These are phyloP conservation scores for Dysmachus trigonus DNA, from an alignment of 2,888 invertebrate species.

Conservation along the genomic window DNA sequence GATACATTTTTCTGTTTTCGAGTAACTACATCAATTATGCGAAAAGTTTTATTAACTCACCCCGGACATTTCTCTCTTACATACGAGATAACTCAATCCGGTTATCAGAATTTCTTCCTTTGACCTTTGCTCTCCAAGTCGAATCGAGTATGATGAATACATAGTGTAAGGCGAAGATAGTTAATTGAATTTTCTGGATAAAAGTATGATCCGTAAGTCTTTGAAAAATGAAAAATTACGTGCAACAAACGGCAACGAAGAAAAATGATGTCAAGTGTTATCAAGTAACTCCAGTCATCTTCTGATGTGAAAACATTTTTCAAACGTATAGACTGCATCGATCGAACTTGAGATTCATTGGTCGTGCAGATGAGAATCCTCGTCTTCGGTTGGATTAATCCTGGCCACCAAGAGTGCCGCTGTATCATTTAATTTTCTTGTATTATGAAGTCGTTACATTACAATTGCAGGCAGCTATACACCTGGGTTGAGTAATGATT, in stretches of 20 bases:
- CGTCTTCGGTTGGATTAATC: background rate
- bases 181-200: background rate
- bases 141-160: background rate
- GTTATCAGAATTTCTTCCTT: background rate
- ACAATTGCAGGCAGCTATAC: background rate
- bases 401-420: no score
- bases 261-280: background rate
- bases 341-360: background rate
- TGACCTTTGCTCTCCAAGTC: background rate
- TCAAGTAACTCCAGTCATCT: background rate
- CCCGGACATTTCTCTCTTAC: no score
- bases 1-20: no score
- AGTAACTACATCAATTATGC: no score
- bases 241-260: background rate
- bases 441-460: background rate
- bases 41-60: no score
- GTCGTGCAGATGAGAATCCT: background rate
- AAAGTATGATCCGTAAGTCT: background rate
- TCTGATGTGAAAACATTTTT: background rate
- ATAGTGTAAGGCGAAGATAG: background rate
- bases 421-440: background rate
- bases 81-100: background rate
- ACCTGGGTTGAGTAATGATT: background rate
- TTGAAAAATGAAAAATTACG: background rate
- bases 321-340: background rate